Evolutionary conservation across 1,140 invertebrate species (phyloP), one percentile per base, ranked within the genome.

Genomic region (Papilio glaucus): DNA sequence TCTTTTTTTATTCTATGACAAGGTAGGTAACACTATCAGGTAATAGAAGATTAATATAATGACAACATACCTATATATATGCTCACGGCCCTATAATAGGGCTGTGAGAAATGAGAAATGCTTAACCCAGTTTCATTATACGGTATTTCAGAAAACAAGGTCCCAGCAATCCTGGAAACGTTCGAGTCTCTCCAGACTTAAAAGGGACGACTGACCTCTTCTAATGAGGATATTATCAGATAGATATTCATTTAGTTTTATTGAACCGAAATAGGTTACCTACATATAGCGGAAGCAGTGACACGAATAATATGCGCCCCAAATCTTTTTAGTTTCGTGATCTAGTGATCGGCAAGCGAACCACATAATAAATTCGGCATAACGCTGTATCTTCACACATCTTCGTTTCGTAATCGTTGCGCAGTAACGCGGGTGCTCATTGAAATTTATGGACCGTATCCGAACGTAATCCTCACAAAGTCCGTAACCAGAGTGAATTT

Each of bases 401-500:
- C 65, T 68, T 68, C 63, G 21, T 68, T 68, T 72, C 77, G 75
- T 67, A 15, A 45, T 21, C 39, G 49, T 70, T 70, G 45, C 68
- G 26, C 33, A 12, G 60, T 70, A 18, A 70, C 60, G 13, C 26
- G 72, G 63, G 62, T 71, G 76, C 72, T 73, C 73, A 76, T 74
- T 74, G 74, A 74, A 72, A 75, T 83, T 83, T 80, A 80, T 79
- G 77, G 81, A 79, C 78, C 81, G 75, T 80, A 41, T 75, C 80
- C 37, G 72, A 65, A 21, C 21, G 63, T 68, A 68, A 45, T 63
- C 15, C 63, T 68, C 18, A 45, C 38, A 67, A 67, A 29, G 45
- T 45, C 39, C 41, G 62, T 65, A 37, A 41, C 13, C 15, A 68
- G 39, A 38, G 63, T 45, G 63, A 45, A n/a, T 68, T 68, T 45